Evolutionary conservation across 2,888 invertebrate species (phyloP).

Genomic region (Eurytoma adleriae): DNA sequence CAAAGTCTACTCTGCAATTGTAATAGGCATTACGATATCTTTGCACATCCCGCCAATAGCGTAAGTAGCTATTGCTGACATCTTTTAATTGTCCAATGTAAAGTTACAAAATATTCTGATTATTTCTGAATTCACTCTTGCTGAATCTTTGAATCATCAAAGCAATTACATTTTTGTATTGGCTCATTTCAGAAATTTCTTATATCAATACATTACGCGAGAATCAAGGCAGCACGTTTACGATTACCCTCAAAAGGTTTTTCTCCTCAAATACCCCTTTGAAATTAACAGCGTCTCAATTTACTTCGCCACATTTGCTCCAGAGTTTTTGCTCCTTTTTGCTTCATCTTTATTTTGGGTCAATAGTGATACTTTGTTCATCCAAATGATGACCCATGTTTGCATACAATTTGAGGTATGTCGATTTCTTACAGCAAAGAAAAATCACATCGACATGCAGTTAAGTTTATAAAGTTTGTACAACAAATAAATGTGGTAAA

Average conservation of each 20-base stretch:
- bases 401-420: slow-evolving; percentile 16
- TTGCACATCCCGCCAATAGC: neutral
- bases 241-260: slow-evolving; percentile 5
- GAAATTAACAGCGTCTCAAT: neutral
- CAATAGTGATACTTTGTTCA: slow-evolving; percentile 11
- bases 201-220: neutral
- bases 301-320: neutral
- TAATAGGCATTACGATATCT: neutral
- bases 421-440: neutral
- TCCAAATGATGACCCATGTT: slow-evolving; percentile 20
- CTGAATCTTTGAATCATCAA: too few relatives aligned
- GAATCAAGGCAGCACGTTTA: neutral
- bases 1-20: neutral
- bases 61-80: neutral
- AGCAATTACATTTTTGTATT: too few relatives aligned
- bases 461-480: too few relatives aligned
- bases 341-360: slow-evolving; percentile 5
- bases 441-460: neutral
- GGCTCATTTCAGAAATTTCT: neutral
- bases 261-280: slow-evolving; percentile 17
- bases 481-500: too few relatives aligned
- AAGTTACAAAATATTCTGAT: too few relatives aligned
- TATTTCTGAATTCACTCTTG: too few relatives aligned
- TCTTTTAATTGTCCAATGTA: neutral
- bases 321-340: neutral